Evolutionary conservation across 2,797 vertebrate genomes (phyloP).

Genomic region (Enteromius viviparus): DNA sequence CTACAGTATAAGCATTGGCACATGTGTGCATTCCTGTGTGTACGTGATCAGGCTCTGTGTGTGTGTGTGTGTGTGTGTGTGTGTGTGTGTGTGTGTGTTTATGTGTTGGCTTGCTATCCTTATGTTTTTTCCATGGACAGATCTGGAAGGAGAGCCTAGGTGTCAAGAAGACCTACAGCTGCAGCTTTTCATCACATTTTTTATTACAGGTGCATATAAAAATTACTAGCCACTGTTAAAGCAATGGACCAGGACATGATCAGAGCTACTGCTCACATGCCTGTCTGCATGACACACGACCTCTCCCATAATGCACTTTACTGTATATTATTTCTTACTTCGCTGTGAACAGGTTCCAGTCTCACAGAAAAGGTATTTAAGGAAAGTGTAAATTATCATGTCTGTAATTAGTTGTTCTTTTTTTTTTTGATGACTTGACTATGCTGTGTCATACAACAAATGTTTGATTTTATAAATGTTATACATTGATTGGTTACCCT

Average conservation of each 20-base stretch:
- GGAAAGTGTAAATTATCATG: background rate
- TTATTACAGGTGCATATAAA: slow-evolving; percentile 62
- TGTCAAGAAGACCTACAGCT: slow-evolving; percentile 50
- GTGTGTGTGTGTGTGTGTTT: background rate
- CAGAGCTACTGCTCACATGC: slow-evolving; percentile 11
- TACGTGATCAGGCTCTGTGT: slow-evolving; percentile 4
- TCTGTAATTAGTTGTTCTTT: background rate
- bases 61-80: background rate
- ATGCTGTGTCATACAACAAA: background rate
- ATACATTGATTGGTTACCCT: too few species aligned
- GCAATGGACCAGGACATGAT: slow-evolving; percentile 27
- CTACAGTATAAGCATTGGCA: slow-evolving; percentile 44
- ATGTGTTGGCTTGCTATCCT: background rate
- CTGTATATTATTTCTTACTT: background rate
- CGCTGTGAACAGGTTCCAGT: background rate
- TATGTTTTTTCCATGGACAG: slow-evolving; percentile 14
- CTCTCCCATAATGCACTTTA: slow-evolving; percentile 16
- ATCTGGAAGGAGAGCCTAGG: slow-evolving; percentile 32
- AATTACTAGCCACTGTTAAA: slow-evolving; percentile 42
- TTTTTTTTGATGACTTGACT: background rate
- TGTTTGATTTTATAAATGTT: too few species aligned
- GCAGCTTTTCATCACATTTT: slow-evolving; percentile 61
- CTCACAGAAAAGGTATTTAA: background rate
- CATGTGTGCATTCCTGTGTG: slow-evolving; percentile 43
- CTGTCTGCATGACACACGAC: slow-evolving; percentile 9